phyloP scores from a whole-genome alignment of 2,888 invertebrate genomes.

The Coelogynopora nodosa region DNA sequence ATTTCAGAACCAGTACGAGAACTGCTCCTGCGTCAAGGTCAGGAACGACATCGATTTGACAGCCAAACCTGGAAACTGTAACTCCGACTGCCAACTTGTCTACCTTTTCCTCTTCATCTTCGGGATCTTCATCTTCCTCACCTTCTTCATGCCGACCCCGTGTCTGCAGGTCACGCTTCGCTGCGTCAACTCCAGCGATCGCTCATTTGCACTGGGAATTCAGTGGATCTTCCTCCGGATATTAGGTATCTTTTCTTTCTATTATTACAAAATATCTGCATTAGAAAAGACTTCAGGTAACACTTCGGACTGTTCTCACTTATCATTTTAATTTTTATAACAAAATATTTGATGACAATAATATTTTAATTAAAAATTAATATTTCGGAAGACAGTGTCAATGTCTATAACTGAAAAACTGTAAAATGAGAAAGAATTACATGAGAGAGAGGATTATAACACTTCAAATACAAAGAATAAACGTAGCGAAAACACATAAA shows the following conservation, averaged over 20 bases:
- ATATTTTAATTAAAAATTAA: no score
- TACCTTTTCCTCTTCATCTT: neutral
- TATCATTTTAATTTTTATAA: no score
- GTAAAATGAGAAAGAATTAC: no score
- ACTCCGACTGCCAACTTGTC: neutral
- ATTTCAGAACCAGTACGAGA: neutral
- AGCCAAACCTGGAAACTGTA: neutral
- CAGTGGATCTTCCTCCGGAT: neutral
- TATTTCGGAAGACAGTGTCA: no score
- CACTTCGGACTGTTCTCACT: no score
- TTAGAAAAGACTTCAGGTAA: no score
- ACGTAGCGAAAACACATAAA: no score
- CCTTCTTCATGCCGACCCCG: neutral
- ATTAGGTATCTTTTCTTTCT: neutral
- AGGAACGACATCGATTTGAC: neutral
- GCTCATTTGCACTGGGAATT: neutral
- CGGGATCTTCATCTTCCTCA: neutral
- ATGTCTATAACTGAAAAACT: no score
- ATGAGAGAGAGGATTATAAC: no score
- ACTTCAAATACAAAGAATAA: no score
- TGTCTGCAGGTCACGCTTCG: constrained; percentile 1
- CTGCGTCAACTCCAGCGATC: neutral
- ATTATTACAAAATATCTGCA: no score
- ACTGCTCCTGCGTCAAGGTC: neutral
- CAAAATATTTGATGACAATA: no score